These are phyloP conservation scores for Tuberolachnus salignus DNA, from an alignment of 2,888 invertebrate genomes.

Conservation along the genomic window DNA sequence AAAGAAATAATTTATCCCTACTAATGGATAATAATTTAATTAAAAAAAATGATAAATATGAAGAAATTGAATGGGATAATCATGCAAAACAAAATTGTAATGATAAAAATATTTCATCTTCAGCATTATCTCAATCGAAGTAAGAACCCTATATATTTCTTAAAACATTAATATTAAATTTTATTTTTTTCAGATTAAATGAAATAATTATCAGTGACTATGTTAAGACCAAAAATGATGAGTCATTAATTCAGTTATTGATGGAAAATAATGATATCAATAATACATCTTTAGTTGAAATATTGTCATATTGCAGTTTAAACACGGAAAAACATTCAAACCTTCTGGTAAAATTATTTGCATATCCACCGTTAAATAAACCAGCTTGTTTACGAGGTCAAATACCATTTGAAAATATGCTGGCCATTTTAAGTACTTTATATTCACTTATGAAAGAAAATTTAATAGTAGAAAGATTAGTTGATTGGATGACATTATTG, in stretches of 20 bases:
- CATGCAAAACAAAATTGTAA: constrained; percentile 41
- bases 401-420: constrained; percentile 42
- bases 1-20: constrained; percentile 44
- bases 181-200: constrained; percentile 35
- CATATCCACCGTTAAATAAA: constrained; percentile 51
- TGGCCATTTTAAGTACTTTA: constrained; percentile 25
- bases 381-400: constrained; percentile 36
- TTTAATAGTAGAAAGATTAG: constrained; percentile 38
- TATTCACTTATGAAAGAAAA: constrained; percentile 43
- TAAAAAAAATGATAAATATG: constrained; percentile 44
- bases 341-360: constrained; percentile 42
- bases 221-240: constrained; percentile 41
- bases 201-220: constrained; percentile 44
- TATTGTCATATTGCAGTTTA: constrained; percentile 46
- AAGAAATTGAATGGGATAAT: constrained; percentile 42
- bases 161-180: constrained; percentile 2
- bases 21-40: constrained; percentile 54
- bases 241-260: constrained; percentile 28
- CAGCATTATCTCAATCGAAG: constrained; percentile 47
- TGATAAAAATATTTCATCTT: constrained; percentile 43
- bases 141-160: not conserved
- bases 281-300: constrained; percentile 49
- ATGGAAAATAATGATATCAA: constrained; percentile 38
- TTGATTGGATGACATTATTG: constrained; percentile 52
- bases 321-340: constrained; percentile 30